Base-by-base conservation (phyloP, 2,797 vertebrate species). In the Chromis chromis region DNA sequence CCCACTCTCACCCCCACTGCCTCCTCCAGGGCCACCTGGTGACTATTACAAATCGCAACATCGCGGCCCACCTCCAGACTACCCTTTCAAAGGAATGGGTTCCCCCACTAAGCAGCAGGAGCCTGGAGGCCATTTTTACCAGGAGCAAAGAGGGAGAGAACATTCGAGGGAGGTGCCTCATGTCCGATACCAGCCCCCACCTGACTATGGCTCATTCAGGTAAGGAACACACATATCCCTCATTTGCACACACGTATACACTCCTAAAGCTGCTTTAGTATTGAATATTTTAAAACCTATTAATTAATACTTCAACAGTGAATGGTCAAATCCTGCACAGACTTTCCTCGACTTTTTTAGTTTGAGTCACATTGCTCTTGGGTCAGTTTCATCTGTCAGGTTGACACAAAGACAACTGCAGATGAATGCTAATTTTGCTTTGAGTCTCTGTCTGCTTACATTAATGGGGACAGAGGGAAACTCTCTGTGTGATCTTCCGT, bases 181-280 rank as follows among this genome's bases (percentile, higher is more conserved):
- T 55, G 95, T 99, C 83, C 95, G 98, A 31, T 99, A 99, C 92
- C 98, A 99, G 85, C 97, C 97, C 49, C 98, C 98, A 39, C 98
- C 98, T 4, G 98, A 99, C 79, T 99, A 99, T 31, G 97, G 97
- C 33, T 97, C 97, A 0, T 95, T 97, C 94, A 97, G 98, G 98
- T 99, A 94, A 95, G 94, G 28, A 71, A 46, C 13, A 39, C 28
- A 65, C 36, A 46, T 19, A 50, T 16, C 28, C 19, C 6, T 27
- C 22, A 4, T 33, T 21, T 17, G 63, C 22, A 28, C 25, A 46
- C 7, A 10, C n/a, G 60, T 5, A 46, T 9, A 42, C 13, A 24
- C 14, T 40, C 27, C 0, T 14, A 1, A n/a, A 64, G 33, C 33
- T 16, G 4, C 4, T 14, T 42, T 17, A 4, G 40, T 42, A 42